These are phyloP conservation scores for Tetragonula clypearis DNA, from an alignment of 1,140 invertebrate genomes.

Conservation along the genomic window DNA sequence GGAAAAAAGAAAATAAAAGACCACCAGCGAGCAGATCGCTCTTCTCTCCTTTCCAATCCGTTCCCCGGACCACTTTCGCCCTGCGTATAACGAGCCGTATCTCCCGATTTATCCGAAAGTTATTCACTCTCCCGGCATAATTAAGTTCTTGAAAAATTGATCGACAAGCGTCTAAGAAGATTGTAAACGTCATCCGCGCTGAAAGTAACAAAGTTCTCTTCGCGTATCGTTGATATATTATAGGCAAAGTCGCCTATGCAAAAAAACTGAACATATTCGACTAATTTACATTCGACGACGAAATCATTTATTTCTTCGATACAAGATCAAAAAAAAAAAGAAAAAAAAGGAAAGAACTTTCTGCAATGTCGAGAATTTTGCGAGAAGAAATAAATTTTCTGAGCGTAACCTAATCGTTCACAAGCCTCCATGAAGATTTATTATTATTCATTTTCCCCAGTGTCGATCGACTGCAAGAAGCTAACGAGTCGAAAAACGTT, in stretches of 20 bases:
- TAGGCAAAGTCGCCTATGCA: neutral
- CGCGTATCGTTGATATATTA: neutral
- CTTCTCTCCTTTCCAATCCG: constrained; percentile 15
- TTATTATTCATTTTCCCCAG: too few species aligned
- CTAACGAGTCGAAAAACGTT: too few species aligned
- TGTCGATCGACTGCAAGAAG: too few species aligned
- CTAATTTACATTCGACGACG: too few species aligned
- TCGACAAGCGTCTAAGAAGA: neutral
- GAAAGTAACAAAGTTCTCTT: rapidly evolving
- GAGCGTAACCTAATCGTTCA: neutral
- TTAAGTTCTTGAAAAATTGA: neutral
- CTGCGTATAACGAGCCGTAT: neutral
- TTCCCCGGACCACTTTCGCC: neutral
- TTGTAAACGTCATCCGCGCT: neutral
- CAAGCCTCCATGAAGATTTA: too few species aligned
- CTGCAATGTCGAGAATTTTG: too few species aligned
- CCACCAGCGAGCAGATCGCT: neutral
- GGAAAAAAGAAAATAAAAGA: neutral
- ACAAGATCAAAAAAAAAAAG: too few species aligned
- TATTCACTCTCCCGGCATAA: neutral
- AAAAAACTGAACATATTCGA: too few species aligned
- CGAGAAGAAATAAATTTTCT: neutral
- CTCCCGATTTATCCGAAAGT: too few species aligned
- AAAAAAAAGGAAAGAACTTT: too few species aligned
- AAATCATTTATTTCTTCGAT: too few species aligned